Base-by-base conservation (phyloP, 2,888 invertebrate genomes). In the Aleiodes testaceus region DNA sequence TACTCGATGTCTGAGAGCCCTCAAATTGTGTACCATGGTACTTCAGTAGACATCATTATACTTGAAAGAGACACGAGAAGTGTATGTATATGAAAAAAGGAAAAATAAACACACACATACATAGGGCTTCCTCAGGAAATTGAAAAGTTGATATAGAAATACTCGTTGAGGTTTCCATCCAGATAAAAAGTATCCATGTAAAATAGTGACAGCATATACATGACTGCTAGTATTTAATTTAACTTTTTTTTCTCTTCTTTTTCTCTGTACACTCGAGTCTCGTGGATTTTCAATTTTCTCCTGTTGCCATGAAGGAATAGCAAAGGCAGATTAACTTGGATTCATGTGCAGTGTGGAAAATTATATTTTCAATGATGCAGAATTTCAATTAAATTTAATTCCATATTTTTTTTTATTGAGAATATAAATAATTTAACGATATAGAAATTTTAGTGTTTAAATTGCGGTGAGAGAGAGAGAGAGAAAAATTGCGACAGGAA, bases 61-160 rank as follows among this genome's bases (percentile, higher is more conserved):
- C 53, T 53, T 53, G 53, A 53, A 53, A 53, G 53, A 53, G 53
- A 53, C 53, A 53, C 53, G 53, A 30, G 53, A 11, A 36, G n/a
- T n/a, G n/a, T n/a, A n/a, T n/a, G n/a, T n/a, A 36, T 36, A 36
- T 36, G 6, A 1, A 36, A 36, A 36, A 36, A 36, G 9, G 9
- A 36, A 36, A 36, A 26, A 26, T 26, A 26, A 26, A 26, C 11
- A 52, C n/a, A 52, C 22, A 52, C n/a, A 52, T 22, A 52, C 20
- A 52, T 22, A 22, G 12, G 30, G 20, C 53, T 53, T 53, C 26
- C 6, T 26, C 26, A 53, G 53, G 53, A 53, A 53, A 53, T 53
- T 53, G 53, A 53, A 53, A 53, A 53, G 53, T 53, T 53, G 26
- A 53, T 53, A 53, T 26, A 53, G 30, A 53, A 53, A 53, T 53